A percentile compares a stretch with the other conserved stretches of the same genome.
Evolutionary conservation across 1,140 invertebrate genomes (phyloP).

Genomic region (Trichonephila clavata): DNA sequence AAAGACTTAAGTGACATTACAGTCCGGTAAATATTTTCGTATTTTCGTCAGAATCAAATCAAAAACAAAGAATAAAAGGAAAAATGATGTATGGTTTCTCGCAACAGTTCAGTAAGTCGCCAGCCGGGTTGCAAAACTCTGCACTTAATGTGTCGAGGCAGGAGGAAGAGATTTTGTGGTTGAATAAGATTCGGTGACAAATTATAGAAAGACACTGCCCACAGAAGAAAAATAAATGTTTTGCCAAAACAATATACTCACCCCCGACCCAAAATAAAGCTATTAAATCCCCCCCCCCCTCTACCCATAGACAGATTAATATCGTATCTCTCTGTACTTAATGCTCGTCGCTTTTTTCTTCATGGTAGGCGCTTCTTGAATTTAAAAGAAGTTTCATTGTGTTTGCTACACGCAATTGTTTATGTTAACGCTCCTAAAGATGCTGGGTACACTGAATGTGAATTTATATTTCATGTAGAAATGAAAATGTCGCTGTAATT

Average conservation of each 20-base stretch:
- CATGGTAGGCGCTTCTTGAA: background rate
- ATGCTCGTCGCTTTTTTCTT: background rate
- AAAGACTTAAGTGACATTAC: too few species aligned
- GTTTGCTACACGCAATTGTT: too few species aligned
- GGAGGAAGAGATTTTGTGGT: background rate
- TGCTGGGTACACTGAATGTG: too few species aligned
- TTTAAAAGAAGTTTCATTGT: background rate
- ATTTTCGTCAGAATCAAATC: background rate
- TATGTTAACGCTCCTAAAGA: too few species aligned
- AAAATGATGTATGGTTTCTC: background rate
- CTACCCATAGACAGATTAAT: background rate
- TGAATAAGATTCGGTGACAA: background rate
- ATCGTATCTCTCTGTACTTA: background rate
- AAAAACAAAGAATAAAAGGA: background rate
- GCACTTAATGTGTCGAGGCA: background rate
- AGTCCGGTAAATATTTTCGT: too few species aligned
- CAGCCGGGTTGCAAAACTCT: background rate
- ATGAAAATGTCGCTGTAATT: too few species aligned
- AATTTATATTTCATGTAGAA: too few species aligned
- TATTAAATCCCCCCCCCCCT: background rate
- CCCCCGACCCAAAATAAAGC: background rate
- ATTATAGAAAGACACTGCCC: background rate
- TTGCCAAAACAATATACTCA: background rate
- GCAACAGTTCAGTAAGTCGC: background rate
- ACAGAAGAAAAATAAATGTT: background rate